phyloP scores from a whole-genome alignment of 1,140 invertebrate species.

The Copidosoma floridanum region DNA sequence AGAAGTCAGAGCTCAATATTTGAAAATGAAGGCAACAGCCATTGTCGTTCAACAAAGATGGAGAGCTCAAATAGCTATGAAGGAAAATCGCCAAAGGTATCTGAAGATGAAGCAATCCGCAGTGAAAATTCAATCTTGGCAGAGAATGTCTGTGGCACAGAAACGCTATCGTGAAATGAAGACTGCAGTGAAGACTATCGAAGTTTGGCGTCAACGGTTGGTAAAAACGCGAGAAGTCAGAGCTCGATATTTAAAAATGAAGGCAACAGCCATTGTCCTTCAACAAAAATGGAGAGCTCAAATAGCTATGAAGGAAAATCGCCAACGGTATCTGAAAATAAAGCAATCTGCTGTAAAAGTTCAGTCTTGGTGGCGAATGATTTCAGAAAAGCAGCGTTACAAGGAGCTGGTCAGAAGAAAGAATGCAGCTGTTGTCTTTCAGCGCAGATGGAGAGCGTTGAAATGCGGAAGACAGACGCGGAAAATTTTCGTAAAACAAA shows the following conservation, averaged over 20 bases:
- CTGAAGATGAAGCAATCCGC: conserved; percentile 31
- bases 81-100: conserved; percentile 36
- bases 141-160: conserved; percentile 40
- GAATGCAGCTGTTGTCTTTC: conserved; percentile 30
- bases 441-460: conserved; percentile 33
- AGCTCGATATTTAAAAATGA: conserved; percentile 28
- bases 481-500: conserved; percentile 32
- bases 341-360: conserved; percentile 35
- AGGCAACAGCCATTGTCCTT: conserved; percentile 27
- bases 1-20: conserved; percentile 34
- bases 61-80: conserved; percentile 33
- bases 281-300: conserved; percentile 39
- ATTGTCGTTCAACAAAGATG: conserved; percentile 38
- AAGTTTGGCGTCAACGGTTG: conserved; percentile 45
- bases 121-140: conserved; percentile 42
- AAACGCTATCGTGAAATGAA: conserved; percentile 28
- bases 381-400: conserved; percentile 13
- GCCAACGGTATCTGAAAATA: conserved; percentile 36
- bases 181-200: conserved; percentile 43
- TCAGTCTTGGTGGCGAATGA: conserved; percentile 44
- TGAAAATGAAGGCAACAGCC: conserved; percentile 19
- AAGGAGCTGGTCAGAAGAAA: conserved; percentile 18
- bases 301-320: conserved; percentile 30
- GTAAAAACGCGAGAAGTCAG: conserved; percentile 30
- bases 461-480: conserved; percentile 12